These are phyloP conservation scores for Temnothorax nylanderi DNA, from an alignment of 1,140 invertebrate genomes.

Conservation along the genomic window DNA sequence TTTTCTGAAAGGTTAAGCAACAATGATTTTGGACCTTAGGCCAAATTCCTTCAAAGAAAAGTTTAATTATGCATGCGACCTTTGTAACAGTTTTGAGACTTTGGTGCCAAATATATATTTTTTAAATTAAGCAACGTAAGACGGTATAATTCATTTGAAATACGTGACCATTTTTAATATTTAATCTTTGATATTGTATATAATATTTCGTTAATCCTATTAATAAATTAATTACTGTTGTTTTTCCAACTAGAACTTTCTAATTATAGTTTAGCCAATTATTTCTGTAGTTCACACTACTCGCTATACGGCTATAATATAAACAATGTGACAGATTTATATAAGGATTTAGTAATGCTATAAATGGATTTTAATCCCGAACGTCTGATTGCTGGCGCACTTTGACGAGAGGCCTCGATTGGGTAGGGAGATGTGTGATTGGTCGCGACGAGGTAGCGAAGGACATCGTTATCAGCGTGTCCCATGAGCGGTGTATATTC, in stretches of 20 bases:
- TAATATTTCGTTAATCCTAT: not conserved
- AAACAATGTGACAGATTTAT: not conserved
- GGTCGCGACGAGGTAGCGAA: not conserved
- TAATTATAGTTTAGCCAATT: not conserved
- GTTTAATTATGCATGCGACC: not conserved
- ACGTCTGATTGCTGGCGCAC: not conserved
- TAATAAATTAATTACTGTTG: not conserved
- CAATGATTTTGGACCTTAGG: not conserved
- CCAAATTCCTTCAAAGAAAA: not conserved
- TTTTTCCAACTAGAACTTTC: not conserved
- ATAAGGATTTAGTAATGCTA: not conserved
- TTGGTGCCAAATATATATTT: not conserved
- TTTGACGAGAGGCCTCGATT: not conserved
- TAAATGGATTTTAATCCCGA: not conserved
- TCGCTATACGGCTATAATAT: not conserved
- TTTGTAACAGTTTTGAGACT: not conserved
- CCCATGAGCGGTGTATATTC: not conserved
- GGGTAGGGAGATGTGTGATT: not conserved
- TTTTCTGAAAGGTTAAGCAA: not conserved
- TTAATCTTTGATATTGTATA: not conserved
- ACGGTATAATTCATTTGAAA: not conserved
- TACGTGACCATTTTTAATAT: not conserved
- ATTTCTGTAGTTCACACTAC: not conserved
- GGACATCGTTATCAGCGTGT: constrained; percentile 26
- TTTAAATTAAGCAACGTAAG: not conserved